These are phyloP conservation scores for Phoxinus phoxinus DNA, from an alignment of 2,113 vertebrate genomes.

Conservation along the genomic window DNA sequence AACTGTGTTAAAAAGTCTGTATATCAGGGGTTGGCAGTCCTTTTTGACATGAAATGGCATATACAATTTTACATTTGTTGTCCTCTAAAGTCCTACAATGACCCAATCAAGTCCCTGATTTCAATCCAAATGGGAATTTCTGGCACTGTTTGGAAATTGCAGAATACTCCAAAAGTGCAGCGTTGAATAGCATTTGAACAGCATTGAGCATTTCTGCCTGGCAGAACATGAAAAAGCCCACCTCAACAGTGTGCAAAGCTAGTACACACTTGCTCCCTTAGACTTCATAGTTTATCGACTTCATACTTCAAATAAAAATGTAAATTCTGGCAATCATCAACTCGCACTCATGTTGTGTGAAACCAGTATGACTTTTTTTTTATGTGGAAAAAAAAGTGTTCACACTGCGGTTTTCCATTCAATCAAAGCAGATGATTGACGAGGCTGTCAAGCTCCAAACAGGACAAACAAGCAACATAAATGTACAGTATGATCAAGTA, in stretches of 20 bases:
- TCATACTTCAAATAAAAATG: neutral
- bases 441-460: conserved; percentile 4
- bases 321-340: neutral
- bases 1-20: neutral
- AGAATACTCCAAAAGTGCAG: neutral
- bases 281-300: neutral
- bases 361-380: neutral
- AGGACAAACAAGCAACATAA: neutral
- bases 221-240: neutral
- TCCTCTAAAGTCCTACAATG: neutral
- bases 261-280: neutral
- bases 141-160: neutral
- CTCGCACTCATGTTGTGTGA: neutral
- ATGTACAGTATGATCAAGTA: neutral
- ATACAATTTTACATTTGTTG: neutral
- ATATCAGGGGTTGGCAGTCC: neutral
- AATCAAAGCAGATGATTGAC: neutral
- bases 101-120: neutral
- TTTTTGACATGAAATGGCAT: neutral
- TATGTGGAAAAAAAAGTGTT: neutral
- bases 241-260: neutral
- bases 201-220: neutral
- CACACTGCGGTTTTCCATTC: neutral
- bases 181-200: too few species aligned
- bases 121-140: neutral